phyloP scores from a whole-genome alignment of 2,888 invertebrate species.

The Bellardia bayeri region DNA sequence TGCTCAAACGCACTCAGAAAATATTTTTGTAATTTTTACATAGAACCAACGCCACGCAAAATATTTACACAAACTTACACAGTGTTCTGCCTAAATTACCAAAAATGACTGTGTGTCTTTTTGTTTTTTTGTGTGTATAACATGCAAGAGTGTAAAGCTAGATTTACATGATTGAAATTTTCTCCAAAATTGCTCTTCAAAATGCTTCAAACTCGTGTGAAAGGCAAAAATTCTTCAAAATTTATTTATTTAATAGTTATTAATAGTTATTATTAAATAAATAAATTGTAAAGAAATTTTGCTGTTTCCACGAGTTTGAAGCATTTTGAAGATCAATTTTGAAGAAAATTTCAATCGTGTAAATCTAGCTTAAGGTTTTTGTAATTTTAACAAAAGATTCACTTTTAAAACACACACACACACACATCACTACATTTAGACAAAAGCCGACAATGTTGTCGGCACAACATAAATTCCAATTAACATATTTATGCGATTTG shows the following conservation, averaged over 20 bases:
- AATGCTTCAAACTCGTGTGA: too few relatives aligned
- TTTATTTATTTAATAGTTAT: too few relatives aligned
- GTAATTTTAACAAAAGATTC: constrained; percentile 8
- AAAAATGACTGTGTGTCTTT: background rate
- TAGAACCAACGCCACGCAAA: background rate
- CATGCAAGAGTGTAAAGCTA: constrained; percentile 3
- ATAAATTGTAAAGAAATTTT: too few relatives aligned
- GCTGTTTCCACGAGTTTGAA: too few relatives aligned
- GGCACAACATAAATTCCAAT: constrained; percentile 74
- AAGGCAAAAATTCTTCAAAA: too few relatives aligned
- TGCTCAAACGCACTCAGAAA: background rate
- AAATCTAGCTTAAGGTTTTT: constrained; percentile 2
- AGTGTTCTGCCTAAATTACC: background rate
- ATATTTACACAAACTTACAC: background rate
- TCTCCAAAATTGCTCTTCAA: too few relatives aligned
- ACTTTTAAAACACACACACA: constrained; percentile 5
- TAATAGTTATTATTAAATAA: too few relatives aligned
- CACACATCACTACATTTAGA: background rate
- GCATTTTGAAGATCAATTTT: too few relatives aligned
- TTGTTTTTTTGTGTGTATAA: background rate
- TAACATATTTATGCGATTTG: constrained; percentile 74
- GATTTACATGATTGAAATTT: too few relatives aligned
- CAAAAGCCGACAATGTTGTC: constrained; percentile 62
- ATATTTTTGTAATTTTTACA: background rate
- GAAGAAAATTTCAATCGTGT: too few relatives aligned